These are phyloP conservation scores for Agriopis aurantiaria DNA, from an alignment of 2,888 invertebrate genomes.

Conservation along the genomic window DNA sequence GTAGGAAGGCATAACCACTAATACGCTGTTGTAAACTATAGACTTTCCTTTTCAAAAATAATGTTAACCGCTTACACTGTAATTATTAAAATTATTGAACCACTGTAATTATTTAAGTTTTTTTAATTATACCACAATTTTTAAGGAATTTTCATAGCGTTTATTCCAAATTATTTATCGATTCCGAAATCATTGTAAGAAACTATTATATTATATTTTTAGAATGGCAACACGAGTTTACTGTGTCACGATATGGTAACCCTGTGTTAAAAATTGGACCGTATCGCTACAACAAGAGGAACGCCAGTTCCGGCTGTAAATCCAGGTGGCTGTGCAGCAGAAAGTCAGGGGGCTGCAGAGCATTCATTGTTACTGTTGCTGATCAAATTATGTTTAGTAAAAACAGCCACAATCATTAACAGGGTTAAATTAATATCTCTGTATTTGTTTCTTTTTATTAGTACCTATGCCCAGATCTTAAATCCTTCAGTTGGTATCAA, in stretches of 20 bases:
- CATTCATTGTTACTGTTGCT: constrained; percentile 12
- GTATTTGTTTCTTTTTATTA: neutral
- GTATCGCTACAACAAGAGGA: constrained; percentile 50
- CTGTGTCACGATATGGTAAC: constrained; percentile 53
- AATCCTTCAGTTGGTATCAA: too few species aligned
- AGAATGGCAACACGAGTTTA: constrained; percentile 32
- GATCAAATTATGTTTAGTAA: constrained; percentile 10
- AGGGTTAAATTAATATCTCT: neutral
- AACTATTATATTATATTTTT: neutral
- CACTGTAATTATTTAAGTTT: neutral
- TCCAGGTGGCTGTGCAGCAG: constrained; percentile 52
- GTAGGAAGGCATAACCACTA: neutral
- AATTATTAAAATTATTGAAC: neutral
- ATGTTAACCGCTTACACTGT: neutral
- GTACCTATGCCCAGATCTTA: neutral
- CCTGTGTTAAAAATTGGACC: constrained; percentile 53
- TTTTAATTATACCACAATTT: too few species aligned
- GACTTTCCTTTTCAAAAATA: neutral
- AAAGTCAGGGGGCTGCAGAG: constrained; percentile 33
- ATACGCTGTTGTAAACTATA: neutral
- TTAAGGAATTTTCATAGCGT: neutral
- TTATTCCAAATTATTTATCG: neutral
- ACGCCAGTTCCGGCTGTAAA: constrained; percentile 24
- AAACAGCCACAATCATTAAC: constrained; percentile 5
- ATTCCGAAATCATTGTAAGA: neutral